phyloP scores from a whole-genome alignment of 2,113 vertebrate species.

The Perognathus longimembris region DNA sequence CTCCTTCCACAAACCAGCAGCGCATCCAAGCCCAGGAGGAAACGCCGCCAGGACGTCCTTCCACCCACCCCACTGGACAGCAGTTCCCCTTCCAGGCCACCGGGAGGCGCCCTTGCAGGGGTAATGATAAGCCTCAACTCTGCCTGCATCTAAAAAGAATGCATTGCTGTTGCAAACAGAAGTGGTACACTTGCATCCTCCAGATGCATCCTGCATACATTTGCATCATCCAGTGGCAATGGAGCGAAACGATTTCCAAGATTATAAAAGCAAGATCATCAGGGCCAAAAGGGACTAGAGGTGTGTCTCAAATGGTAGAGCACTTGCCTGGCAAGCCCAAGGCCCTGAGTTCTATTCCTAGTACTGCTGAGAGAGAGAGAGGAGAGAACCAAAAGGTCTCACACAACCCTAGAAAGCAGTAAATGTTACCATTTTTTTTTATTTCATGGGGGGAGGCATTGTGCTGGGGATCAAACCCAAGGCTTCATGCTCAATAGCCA shows the following conservation, averaged over 20 bases:
- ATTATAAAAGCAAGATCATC: not conserved
- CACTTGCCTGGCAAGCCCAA: no score
- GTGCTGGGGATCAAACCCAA: not conserved
- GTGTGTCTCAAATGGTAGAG: no score
- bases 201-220: not conserved
- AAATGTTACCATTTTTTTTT: not conserved
- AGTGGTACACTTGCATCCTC: not conserved
- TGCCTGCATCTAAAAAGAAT: not conserved
- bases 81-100: not conserved
- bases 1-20: not conserved
- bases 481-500: not conserved
- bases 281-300: not conserved
- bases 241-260: not conserved
- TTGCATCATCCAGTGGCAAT: not conserved
- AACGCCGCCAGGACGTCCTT: fast-evolving
- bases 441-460: not conserved
- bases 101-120: not conserved
- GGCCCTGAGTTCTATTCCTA: no score
- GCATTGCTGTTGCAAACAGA: slow-evolving; percentile 37
- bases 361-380: no score
- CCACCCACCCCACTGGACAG: fast-evolving
- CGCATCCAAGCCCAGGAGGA: not conserved
- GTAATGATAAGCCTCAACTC: not conserved
- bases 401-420: not conserved
- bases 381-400: not conserved